Evolutionary conservation across 2,888 invertebrate species (phyloP), one percentile per base, ranked within the genome.

Genomic region (Timandra comae): DNA sequence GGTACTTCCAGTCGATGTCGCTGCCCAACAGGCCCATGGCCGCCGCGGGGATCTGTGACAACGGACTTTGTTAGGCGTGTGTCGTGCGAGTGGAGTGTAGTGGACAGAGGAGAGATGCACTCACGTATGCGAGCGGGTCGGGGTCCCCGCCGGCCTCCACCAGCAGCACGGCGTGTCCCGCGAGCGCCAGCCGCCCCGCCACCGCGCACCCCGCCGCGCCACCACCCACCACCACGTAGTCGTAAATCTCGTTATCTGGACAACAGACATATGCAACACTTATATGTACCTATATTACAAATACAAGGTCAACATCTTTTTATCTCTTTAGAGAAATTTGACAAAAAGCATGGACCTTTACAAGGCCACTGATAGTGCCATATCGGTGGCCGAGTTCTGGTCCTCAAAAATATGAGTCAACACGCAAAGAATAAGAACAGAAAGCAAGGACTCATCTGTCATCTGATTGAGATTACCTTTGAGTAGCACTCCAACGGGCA

Each of bases 211-310:
- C 79, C 0, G 55, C 75, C 1, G 68, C 74, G 9, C 85, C 85
- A n/a, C 73, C 79, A 6, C 87, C 87, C 26, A 87, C 78, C 30
- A 88, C 78, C 13, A 88, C 71, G 59, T 86, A 87, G 40, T 87
- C 87, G 46, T 79, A 88, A 40, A 40, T 30, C 2, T 54, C 59
- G 3, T 63, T 61, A 33, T 74, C 78, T 78, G 43, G 3, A 9
- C 10, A 24, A 9, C 9, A 24, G 9, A 9, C 16, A 16, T 6
- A 3, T 5, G 6, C 16, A 16, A 3, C 16, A 16, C 4, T 16
- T 16, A 16, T 16, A n/a, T n/a, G n/a, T n/a, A n/a, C n/a, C n/a
- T n/a, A n/a, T n/a, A n/a, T n/a, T n/a, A n/a, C n/a, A n/a, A n/a
- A n/a, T n/a, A n/a, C n/a, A n/a, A n/a, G n/a, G n/a, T n/a, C n/a